A percentile compares a stretch with the other conserved stretches of the same genome.
Conservation (phyloP, 1,140 invertebrate genomes). For the Patella vulgata region DNA sequence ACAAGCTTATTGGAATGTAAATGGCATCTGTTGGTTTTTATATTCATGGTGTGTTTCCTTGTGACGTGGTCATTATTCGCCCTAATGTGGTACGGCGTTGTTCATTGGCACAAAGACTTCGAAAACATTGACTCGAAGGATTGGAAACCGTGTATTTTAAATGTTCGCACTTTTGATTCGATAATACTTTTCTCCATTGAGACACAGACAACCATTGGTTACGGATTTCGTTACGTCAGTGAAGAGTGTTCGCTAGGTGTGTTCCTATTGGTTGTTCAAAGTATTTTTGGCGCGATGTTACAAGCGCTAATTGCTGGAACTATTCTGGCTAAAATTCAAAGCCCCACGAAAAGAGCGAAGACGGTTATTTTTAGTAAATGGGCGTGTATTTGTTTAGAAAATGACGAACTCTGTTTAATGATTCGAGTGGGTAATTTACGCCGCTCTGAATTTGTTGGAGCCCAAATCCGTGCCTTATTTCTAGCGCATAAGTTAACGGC, state of each 20-base stretch:
- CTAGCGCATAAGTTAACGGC: conserved; percentile 72
- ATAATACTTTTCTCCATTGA: conserved; percentile 66
- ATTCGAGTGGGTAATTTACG: conserved; percentile 51
- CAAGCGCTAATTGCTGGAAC: conserved; percentile 46
- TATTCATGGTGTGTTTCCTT: too few relatives aligned
- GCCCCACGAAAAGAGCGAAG: conserved; percentile 45
- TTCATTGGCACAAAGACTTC: too few relatives aligned
- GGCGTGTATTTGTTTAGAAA: conserved; percentile 69
- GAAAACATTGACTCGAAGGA: conserved; percentile 12
- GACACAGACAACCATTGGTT: conserved; percentile 69
- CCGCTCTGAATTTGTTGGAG: conserved; percentile 37
- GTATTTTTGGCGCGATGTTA: conserved; percentile 43
- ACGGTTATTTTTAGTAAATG: conserved; percentile 52
- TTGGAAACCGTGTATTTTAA: conserved; percentile 44
- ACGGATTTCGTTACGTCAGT: conserved; percentile 76
- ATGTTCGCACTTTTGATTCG: conserved; percentile 45
- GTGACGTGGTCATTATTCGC: too few relatives aligned
- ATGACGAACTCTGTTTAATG: conserved; percentile 80
- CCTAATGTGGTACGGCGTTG: too few relatives aligned
- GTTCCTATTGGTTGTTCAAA: conserved; percentile 50
- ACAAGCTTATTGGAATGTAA: too few relatives aligned
- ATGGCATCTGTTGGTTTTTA: too few relatives aligned
- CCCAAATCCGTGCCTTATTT: conserved; percentile 31
- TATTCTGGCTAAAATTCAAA: conserved; percentile 45
- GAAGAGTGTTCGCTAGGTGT: conserved; percentile 29